Conservation (phyloP, 2,888 invertebrate species). For the Callyntrura guangdongensis region DNA sequence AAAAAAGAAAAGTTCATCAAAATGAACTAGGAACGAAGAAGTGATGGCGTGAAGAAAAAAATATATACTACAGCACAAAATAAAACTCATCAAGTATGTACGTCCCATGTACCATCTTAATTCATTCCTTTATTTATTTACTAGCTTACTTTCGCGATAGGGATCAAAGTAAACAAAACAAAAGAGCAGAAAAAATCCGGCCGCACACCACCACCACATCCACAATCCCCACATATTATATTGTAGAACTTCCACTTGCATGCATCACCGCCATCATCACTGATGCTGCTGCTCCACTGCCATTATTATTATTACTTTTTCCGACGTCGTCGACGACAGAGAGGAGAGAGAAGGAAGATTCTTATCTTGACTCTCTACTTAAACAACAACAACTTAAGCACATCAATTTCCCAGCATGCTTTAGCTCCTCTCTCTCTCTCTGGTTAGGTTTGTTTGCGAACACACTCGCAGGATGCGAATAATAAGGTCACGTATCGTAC, state of each 20-base stretch:
- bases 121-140: not conserved
- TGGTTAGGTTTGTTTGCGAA: slow-evolving; percentile 18
- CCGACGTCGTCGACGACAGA: not conserved
- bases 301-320: slow-evolving; percentile 30
- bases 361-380: slow-evolving; percentile 30
- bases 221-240: not conserved
- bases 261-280: not conserved
- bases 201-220: no score
- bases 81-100: not conserved
- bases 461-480: slow-evolving; percentile 26
- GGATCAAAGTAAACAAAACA: slow-evolving; percentile 11
- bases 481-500: slow-evolving; percentile 48
- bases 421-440: not conserved
- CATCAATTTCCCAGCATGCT: slow-evolving; percentile 38
- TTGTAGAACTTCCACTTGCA: not conserved
- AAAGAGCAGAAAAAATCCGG: not conserved
- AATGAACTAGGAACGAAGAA: not conserved
- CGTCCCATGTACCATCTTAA: no score
- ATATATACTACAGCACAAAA: not conserved
- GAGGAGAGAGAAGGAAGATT: slow-evolving; percentile 25
- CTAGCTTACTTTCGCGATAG: not conserved
- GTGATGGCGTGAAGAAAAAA: not conserved
- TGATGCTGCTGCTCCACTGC: not conserved
- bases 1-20: not conserved
- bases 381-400: not conserved